Conservation (phyloP, 2,797 vertebrate genomes). For the Dicrostonyx torquatus region DNA sequence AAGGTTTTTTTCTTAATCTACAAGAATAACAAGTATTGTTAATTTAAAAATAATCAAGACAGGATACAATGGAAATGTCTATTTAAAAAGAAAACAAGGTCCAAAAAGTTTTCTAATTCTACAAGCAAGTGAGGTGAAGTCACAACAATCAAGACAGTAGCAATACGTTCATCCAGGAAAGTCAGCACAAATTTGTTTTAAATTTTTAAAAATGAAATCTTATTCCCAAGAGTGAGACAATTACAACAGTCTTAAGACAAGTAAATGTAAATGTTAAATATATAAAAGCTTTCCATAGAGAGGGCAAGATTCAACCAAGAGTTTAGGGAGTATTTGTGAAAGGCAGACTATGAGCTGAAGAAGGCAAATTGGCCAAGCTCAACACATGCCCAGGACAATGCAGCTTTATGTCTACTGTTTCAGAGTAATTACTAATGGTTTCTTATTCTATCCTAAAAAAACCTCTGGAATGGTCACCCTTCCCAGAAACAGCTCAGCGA, state of each 20-base stretch:
- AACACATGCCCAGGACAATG: neutral
- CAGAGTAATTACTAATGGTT: neutral
- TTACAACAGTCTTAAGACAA: slow-evolving; percentile 40
- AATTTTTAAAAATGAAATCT: slow-evolving; percentile 21
- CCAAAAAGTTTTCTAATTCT: slow-evolving; percentile 30
- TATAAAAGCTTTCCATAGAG: neutral
- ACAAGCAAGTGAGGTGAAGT: slow-evolving; percentile 6
- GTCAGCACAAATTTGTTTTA: neutral
- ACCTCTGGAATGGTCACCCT: neutral
- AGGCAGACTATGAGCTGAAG: neutral
- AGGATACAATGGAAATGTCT: slow-evolving; percentile 7
- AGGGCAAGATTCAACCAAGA: neutral
- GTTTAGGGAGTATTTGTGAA: neutral
- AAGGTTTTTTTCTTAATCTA: slow-evolving; percentile 7
- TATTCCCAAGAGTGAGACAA: slow-evolving; percentile 18
- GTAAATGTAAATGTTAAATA: neutral
- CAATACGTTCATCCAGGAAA: neutral
- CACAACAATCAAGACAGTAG: neutral
- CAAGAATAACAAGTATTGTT: slow-evolving; percentile 46
- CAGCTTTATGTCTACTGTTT: neutral
- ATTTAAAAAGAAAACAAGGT: slow-evolving; percentile 4
- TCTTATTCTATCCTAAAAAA: neutral
- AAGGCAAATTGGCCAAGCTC: neutral
- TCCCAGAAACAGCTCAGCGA: neutral
- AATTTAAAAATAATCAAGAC: slow-evolving; percentile 37